phyloP scores from a whole-genome alignment of 2,888 invertebrate species.

The Aproaerema taeniolella region DNA sequence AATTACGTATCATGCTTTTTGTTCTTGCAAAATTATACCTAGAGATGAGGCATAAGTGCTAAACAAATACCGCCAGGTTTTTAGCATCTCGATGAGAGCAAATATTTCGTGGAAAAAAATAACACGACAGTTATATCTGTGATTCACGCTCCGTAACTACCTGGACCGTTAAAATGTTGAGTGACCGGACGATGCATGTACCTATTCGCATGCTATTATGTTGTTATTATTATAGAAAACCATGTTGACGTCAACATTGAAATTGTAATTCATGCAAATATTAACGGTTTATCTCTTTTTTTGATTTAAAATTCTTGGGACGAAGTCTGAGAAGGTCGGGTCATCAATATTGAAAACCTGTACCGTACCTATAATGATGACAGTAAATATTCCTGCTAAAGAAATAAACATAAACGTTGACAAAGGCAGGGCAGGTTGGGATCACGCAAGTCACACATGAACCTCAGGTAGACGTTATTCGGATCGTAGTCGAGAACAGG shows the following conservation, averaged over 20 bases:
- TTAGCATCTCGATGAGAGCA: slow-evolving; percentile 57
- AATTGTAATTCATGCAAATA: too few species aligned
- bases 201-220: slow-evolving; percentile 25
- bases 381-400: slow-evolving; percentile 8
- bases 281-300: too few species aligned
- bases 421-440: slow-evolving; percentile 27
- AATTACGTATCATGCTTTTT: slow-evolving; percentile 8
- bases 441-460: slow-evolving; percentile 56
- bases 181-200: slow-evolving; percentile 23
- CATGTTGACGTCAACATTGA: too few species aligned
- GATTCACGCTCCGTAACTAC: slow-evolving; percentile 58
- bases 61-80: slow-evolving; percentile 29
- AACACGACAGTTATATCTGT: slow-evolving; percentile 67
- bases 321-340: too few species aligned
- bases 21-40: slow-evolving; percentile 14
- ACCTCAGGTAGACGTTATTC: slow-evolving; percentile 60
- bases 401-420: slow-evolving; percentile 16
- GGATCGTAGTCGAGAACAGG: slow-evolving; percentile 51
- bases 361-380: slow-evolving; percentile 2
- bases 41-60: slow-evolving; percentile 17
- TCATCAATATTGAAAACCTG: not conserved
- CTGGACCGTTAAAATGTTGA: slow-evolving; percentile 57
- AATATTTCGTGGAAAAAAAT: slow-evolving; percentile 55
- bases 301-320: too few species aligned
- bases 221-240: too few species aligned